Conservation (phyloP, 2,797 vertebrate species). For the Liasis olivaceus region DNA sequence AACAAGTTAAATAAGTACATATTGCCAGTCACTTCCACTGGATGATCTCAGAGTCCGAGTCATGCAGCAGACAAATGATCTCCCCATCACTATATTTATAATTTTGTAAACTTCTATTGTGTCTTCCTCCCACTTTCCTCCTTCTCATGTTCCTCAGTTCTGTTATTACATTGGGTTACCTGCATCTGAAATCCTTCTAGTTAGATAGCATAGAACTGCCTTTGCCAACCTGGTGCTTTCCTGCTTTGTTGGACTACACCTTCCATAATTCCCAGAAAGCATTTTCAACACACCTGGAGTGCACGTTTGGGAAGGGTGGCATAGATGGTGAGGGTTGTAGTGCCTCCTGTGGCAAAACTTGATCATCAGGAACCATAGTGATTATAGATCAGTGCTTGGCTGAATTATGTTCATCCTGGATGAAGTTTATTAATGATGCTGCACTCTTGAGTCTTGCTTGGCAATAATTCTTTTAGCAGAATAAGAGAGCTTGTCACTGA, state of each 20-base stretch:
- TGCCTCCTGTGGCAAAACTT: background rate
- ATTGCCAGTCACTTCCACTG: background rate
- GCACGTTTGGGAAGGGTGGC: background rate
- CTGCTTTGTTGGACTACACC: background rate
- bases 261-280: background rate
- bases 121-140: background rate
- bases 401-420: background rate
- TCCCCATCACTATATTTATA: background rate
- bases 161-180: background rate
- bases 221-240: background rate
- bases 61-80: background rate
- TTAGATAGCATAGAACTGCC: background rate
- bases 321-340: background rate
- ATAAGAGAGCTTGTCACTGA: background rate
- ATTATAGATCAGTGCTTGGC: slow-evolving; percentile 6
- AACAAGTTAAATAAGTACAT: background rate
- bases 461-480: background rate
- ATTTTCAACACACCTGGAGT: background rate
- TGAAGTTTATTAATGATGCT: background rate
- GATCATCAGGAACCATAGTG: background rate
- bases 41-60: background rate
- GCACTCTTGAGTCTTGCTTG: background rate
- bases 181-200: background rate
- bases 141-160: background rate
- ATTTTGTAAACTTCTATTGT: background rate